Base-by-base conservation (phyloP, 2,888 invertebrate genomes). In the Baronia brevicornis region DNA sequence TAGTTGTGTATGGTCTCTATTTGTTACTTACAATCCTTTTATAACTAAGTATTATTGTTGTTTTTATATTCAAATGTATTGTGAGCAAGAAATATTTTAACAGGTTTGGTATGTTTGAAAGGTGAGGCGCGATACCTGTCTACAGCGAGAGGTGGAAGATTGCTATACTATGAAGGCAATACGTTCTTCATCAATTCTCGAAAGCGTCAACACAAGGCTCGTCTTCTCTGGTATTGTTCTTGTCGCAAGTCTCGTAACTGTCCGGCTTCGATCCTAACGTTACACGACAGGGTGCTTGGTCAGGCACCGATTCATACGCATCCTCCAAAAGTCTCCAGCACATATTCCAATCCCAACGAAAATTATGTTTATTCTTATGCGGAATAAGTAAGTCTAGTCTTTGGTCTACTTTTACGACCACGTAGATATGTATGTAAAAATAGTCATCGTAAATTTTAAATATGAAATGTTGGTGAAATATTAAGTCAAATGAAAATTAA, bases 191-290 rank as follows among this genome's bases (percentile, higher is more conserved):
- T 66, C 36, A 71, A 72, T 50, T 61, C 60, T 28, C 52, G 63
- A 21, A 65, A 60, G 41, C 60, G 51, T 14, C 55, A 59, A 41
- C 52, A 58, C 31, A 53, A 60, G 36, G 41, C 60, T 6, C 57
- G 68, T 3, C 48, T 69, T 21, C 57, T 72, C 17, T 73, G 72
- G 70, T 73, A 68, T 52, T 71, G 73, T 39, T 74, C 72, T 2
- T 67, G 66, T n/a, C 51, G 72, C 33, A 71, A 63, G 41, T 70
- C 69, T 5, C 58, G 57, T 11, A 60, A 55, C 38, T 77, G 75
- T 42, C 59, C 55, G 2, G 73, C 71, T 6, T 68, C 69, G 2
- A 42, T 75, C 14, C 52, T 69, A 28, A 73, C 67, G 3, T 44
- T 62, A 32, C 57, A 68, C 39, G 64, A 64, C 41, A 49, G 46